Conservation (phyloP, 2,888 invertebrate species). For the Aleiodes testaceus region DNA sequence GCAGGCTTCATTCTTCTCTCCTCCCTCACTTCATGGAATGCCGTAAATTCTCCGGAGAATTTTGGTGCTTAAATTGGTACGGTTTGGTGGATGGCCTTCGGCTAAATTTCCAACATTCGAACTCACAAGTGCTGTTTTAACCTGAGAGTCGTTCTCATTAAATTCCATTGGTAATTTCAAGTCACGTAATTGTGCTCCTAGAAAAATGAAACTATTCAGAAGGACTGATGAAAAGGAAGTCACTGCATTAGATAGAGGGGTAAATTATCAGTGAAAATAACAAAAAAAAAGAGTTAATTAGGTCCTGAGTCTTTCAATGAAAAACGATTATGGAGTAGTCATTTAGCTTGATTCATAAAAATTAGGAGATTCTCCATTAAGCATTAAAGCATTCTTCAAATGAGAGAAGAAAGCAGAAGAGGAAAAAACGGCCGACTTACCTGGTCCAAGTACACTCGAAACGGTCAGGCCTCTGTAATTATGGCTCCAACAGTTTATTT, state of each 20-base stretch:
- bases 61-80: constrained; percentile 28
- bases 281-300: too few species aligned
- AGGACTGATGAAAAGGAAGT: neutral
- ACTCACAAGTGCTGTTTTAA: constrained; percentile 12
- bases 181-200: constrained; percentile 1
- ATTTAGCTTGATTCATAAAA: neutral
- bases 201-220: neutral
- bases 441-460: constrained; percentile 21
- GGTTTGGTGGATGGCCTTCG: constrained; percentile 11
- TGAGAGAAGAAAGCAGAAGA: neutral
- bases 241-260: too few species aligned
- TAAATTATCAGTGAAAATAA: too few species aligned
- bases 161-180: constrained; percentile 26
- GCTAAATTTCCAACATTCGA: constrained; percentile 30
- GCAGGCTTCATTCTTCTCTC: constrained; percentile 12
- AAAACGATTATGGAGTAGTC: too few species aligned
- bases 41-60: constrained; percentile 19
- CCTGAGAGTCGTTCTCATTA: constrained; percentile 22
- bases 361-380: neutral
- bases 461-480: constrained; percentile 38
- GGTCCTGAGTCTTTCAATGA: too few species aligned
- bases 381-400: constrained; percentile 25
- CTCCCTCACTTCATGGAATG: constrained; percentile 4
- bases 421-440: constrained; percentile 15
- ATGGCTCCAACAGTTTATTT: constrained; percentile 40